phyloP scores from a whole-genome alignment of 2,113 vertebrate species.

The Hydrolagus affinis region DNA sequence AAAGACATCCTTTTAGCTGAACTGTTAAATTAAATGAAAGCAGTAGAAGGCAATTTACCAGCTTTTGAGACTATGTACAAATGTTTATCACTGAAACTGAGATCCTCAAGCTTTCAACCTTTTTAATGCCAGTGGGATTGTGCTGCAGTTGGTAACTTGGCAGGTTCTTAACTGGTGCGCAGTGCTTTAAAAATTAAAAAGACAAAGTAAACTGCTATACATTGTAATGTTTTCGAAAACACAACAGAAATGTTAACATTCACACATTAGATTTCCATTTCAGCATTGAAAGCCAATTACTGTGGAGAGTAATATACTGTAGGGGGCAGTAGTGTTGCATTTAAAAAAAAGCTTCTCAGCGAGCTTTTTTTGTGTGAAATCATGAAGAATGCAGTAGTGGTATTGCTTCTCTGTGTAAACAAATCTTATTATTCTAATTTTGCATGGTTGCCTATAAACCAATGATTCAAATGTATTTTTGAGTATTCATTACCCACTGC shows the following conservation, averaged over 20 bases:
- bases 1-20: slow-evolving; percentile 61
- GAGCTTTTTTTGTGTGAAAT: neutral
- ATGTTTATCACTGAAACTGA: slow-evolving; percentile 30
- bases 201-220: neutral
- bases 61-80: slow-evolving; percentile 32
- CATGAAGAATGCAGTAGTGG: neutral
- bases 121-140: slow-evolving; percentile 26
- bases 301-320: neutral
- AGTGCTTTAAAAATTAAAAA: slow-evolving; percentile 23
- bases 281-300: neutral
- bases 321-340: slow-evolving; percentile 18
- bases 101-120: slow-evolving; percentile 23
- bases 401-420: slow-evolving; percentile 14
- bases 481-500: neutral
- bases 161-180: neutral
- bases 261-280: neutral
- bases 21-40: slow-evolving; percentile 70
- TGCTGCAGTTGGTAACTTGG: slow-evolving; percentile 8
- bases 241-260: slow-evolving; percentile 21
- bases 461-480: neutral
- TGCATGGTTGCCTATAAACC: slow-evolving; percentile 17
- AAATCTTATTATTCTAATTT: slow-evolving; percentile 20
- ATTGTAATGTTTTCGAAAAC: neutral
- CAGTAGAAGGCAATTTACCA: slow-evolving; percentile 31
- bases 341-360: neutral